Evolutionary conservation across 2,888 invertebrate species (phyloP), one percentile per base, ranked within the genome.

Genomic region (Heteromyza rotundicornis): DNA sequence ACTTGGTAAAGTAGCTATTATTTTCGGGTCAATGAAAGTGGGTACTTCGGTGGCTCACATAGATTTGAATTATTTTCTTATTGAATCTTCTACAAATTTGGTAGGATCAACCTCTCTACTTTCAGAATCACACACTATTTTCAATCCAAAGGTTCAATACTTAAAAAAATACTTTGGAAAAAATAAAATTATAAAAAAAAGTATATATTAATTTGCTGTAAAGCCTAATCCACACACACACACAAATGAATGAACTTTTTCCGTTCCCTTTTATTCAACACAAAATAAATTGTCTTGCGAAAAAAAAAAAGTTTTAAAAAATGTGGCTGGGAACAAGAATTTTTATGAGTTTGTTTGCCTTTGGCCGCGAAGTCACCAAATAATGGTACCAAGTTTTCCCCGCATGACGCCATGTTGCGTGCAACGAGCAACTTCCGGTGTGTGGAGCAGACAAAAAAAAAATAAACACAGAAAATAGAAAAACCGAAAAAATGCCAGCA

Each of bases 341-440:
- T 19, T 40, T 56, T 32, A 56, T 56, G 56, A 40, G 56, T 56
- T 56, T 20, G 44, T 56, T 56, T 56, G 56, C 44, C 56, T 56
- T 23, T 23, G 56, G 17, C 44, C 44, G 17, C 56, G 23, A 56
- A 56, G 40, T 56, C 56, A 23, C 32, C 32, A 32, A 32, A 32
- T 32, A 32, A 8, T 8, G 32, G 5, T 5, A 5, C 5, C 7
- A 12, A 12, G 12, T 12, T 8, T 32, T 32, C 12, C 12, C 32
- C 7, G 20, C 22, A 23, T 16, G 17, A 22, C 44, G 56, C 32
- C 17, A 40, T 16, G 23, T 44, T 55, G 20, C n/a, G 22, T 23
- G 3, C 16, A 2, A 35, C 14, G 17, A 35, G 53, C 10, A 53
- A 53, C 32, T 23, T 22, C 32, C 24, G 49, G 24, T 17, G 16